phyloP scores from a whole-genome alignment of 2,113 vertebrate genomes.

The Pelvicachromis taeniatus region DNA sequence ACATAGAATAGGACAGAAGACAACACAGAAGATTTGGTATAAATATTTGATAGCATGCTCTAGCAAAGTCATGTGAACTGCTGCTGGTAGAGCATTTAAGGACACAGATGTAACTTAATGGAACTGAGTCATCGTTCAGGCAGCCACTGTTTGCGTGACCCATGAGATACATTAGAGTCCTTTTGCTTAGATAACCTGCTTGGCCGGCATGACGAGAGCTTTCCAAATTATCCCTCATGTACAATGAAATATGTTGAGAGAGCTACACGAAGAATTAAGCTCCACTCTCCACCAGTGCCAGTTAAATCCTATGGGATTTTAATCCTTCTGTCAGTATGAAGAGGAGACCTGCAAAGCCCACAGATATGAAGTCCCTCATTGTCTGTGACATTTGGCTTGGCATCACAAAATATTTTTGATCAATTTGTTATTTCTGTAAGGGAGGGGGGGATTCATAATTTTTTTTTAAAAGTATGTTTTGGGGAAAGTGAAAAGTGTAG shows the following conservation, averaged over 20 bases:
- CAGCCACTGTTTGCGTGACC: conserved; percentile 2
- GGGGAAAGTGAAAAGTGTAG: neutral
- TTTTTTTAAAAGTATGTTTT: neutral
- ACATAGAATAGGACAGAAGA: neutral
- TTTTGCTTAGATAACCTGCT: conserved; percentile 13
- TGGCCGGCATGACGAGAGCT: neutral
- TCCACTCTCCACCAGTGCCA: conserved; percentile 21
- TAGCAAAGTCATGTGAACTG: neutral
- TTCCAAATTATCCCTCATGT: conserved; percentile 46
- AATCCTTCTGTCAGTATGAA: conserved; percentile 27
- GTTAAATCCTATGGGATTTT: conserved; percentile 42
- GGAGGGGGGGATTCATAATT: neutral
- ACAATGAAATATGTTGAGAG: conserved; percentile 55
- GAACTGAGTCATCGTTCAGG: neutral
- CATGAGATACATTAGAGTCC: neutral
- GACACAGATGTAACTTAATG: neutral
- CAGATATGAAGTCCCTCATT: neutral
- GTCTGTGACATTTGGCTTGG: neutral
- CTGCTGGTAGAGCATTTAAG: neutral
- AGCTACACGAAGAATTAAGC: conserved; percentile 53
- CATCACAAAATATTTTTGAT: neutral
- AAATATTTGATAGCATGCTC: conserved; percentile 1
- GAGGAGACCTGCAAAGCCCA: neutral
- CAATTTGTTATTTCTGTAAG: neutral
- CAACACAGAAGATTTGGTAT: neutral